phyloP scores from a whole-genome alignment of 2,797 vertebrate genomes.

The Echiichthys vipera region DNA sequence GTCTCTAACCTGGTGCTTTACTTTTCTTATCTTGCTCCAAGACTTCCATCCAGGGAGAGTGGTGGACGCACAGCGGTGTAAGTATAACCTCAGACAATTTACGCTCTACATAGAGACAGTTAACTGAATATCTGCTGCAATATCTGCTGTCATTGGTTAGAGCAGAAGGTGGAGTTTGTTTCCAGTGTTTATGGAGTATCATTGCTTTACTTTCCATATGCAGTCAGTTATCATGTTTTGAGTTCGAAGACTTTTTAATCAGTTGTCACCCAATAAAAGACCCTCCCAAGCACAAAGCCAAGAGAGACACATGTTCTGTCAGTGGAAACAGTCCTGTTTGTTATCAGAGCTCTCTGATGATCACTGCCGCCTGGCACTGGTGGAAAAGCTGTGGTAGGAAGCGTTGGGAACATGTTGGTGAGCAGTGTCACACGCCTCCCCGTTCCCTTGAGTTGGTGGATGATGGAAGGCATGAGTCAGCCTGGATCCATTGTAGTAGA shows the following conservation, averaged over 20 bases:
- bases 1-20: slow-evolving; percentile 59
- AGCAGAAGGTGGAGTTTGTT: not conserved
- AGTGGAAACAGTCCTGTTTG: slow-evolving; percentile 45
- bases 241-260: not conserved
- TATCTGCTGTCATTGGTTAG: not conserved
- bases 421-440: slow-evolving; percentile 64
- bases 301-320: not conserved
- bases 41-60: slow-evolving; percentile 39
- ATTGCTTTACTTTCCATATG: not conserved
- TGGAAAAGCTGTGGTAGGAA: slow-evolving; percentile 54
- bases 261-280: not conserved
- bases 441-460: slow-evolving; percentile 1
- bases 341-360: slow-evolving; percentile 56
- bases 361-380: slow-evolving; percentile 7
- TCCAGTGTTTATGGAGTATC: not conserved
- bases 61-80: slow-evolving; percentile 47
- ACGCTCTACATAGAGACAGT: not conserved
- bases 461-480: slow-evolving; percentile 50
- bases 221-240: not conserved
- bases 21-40: slow-evolving; percentile 49
- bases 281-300: not conserved
- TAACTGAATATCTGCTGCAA: not conserved
- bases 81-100: slow-evolving; percentile 36
- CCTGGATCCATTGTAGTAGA: not conserved
- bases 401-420: slow-evolving; percentile 56